Evolutionary conservation across 2,888 invertebrate genomes (phyloP).

Genomic region (Temnothorax unifasciatus): DNA sequence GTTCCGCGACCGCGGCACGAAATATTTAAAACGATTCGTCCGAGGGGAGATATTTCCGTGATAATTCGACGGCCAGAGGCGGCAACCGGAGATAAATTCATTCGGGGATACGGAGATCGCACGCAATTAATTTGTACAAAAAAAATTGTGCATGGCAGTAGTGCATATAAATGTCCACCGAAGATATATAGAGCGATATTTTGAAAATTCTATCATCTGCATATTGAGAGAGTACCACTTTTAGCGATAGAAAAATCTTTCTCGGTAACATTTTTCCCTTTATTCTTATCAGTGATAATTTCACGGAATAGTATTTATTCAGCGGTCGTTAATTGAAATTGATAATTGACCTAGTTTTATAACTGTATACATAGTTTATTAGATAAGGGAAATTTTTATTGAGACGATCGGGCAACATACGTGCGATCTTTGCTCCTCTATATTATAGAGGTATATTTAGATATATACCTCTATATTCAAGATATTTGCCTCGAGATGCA

Average conservation of each 20-base stretch:
- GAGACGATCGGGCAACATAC: not conserved
- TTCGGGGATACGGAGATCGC: not conserved
- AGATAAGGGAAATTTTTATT: slow-evolving; percentile 31
- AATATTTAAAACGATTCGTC: slow-evolving; percentile 15
- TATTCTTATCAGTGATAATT: not conserved
- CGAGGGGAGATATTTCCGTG: slow-evolving; percentile 13
- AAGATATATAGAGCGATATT: not conserved
- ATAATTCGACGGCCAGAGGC: slow-evolving; percentile 1
- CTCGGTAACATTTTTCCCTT: not conserved
- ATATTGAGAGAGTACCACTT: not conserved
- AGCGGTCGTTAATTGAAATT: not conserved
- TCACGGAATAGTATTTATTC: not conserved
- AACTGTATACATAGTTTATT: not conserved
- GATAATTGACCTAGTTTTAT: slow-evolving; percentile 22
- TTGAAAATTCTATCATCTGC: not conserved
- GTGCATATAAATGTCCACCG: not conserved
- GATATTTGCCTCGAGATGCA: not conserved
- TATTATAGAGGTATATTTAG: not conserved
- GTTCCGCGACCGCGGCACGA: not conserved
- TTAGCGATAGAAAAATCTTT: not conserved
- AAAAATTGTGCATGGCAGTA: not conserved
- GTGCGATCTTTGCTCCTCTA: not conserved
- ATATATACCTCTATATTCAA: no score
- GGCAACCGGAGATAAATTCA: slow-evolving; percentile 11
- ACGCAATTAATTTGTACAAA: not conserved